These are phyloP conservation scores for Coryphaenoides rupestris DNA, from an alignment of 2,113 vertebrate genomes.

Conservation along the genomic window DNA sequence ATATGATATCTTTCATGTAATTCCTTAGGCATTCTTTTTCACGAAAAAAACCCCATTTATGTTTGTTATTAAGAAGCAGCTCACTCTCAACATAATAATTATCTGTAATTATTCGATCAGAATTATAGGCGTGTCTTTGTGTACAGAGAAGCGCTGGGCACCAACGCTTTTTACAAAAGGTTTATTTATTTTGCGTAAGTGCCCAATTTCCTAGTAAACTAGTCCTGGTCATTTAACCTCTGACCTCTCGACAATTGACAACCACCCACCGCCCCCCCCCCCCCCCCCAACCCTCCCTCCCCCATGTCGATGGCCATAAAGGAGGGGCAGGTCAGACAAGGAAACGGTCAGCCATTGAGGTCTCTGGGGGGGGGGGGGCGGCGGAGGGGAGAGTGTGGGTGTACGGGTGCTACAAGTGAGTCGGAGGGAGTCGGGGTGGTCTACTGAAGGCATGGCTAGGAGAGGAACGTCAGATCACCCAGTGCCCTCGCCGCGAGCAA, in stretches of 20 bases:
- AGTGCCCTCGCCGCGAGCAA: too few species aligned
- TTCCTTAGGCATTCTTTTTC: too few species aligned
- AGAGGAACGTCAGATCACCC: too few species aligned
- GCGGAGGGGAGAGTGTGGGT: too few species aligned
- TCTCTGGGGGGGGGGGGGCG: neutral
- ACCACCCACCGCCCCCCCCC: conserved; percentile 19
- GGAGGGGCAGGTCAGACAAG: conserved; percentile 57
- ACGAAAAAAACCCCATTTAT: neutral
- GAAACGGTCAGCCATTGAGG: conserved; percentile 35
- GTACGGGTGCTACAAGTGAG: too few species aligned
- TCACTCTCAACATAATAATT: neutral
- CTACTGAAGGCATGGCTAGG: neutral
- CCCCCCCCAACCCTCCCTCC: conserved; percentile 18
- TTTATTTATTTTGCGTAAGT: conserved; percentile 36
- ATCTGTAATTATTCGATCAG: too few species aligned
- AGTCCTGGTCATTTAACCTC: conserved; percentile 71
- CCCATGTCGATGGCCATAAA: too few species aligned
- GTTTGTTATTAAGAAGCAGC: neutral
- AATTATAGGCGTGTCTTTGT: neutral
- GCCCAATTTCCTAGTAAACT: too few species aligned
- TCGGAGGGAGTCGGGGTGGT: neutral
- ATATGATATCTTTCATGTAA: too few species aligned
- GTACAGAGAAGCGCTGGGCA: neutral
- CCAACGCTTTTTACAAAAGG: conserved; percentile 30
- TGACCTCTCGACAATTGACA: conserved; percentile 50